Conservation (phyloP, 2,797 vertebrate species). For the Lophura swinhoii region DNA sequence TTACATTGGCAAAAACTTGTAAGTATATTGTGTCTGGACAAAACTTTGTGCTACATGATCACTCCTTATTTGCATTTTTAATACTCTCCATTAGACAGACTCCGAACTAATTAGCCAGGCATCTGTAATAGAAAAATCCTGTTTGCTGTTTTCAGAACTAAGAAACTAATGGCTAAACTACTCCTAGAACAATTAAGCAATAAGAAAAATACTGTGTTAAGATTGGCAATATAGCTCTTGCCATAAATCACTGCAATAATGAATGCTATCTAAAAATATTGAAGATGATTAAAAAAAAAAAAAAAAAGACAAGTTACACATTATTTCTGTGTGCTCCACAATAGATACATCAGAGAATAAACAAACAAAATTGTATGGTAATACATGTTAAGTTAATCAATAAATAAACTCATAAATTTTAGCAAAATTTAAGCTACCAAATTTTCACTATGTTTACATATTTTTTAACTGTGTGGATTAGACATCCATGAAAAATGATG, state of each 20-base stretch:
- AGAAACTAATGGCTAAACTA: slow-evolving; percentile 80
- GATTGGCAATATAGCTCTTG: slow-evolving; percentile 71
- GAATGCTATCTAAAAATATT: slow-evolving; percentile 72
- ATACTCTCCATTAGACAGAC: slow-evolving; percentile 81
- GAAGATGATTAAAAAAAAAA: slow-evolving; percentile 23
- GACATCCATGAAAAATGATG: background rate
- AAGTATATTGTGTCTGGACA: slow-evolving; percentile 78
- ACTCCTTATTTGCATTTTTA: slow-evolving; percentile 84
- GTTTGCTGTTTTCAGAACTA: slow-evolving; percentile 81
- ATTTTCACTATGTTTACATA: background rate
- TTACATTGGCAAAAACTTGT: slow-evolving; percentile 62
- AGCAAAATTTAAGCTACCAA: background rate
- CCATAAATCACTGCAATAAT: slow-evolving; percentile 80
- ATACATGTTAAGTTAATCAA: too few relatives aligned
- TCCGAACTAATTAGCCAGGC: slow-evolving; percentile 82
- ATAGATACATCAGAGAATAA: background rate
- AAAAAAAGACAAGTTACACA: slow-evolving; percentile 54
- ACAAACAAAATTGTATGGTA: background rate
- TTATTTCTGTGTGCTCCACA: slow-evolving; percentile 37
- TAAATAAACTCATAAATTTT: background rate
- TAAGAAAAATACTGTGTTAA: slow-evolving; percentile 81
- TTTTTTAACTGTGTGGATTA: background rate
- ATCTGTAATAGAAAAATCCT: slow-evolving; percentile 80
- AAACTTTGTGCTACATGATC: slow-evolving; percentile 82
- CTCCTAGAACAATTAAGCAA: slow-evolving; percentile 81